Base-by-base conservation (phyloP, 1,140 invertebrate species). In the Drosophila asahinai region DNA sequence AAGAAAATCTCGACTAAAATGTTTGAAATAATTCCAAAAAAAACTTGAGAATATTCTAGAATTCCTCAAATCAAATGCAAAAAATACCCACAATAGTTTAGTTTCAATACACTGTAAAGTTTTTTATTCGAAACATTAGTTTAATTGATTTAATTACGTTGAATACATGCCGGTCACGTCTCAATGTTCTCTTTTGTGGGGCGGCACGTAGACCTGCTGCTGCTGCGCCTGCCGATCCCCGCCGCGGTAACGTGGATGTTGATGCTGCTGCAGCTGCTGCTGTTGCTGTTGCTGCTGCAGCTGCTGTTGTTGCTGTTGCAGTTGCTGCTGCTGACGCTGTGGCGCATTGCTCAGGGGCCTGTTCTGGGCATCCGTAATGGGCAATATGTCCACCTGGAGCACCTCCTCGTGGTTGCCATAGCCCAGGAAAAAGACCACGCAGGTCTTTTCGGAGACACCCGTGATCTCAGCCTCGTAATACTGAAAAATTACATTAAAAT, bases 401-500 rank as follows among this genome's bases (percentile, higher is more conserved):
- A 98, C 97, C 94, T 98, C 97, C 93, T 98, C 97, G 77, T 96
- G 96, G 93, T 98, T 98, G 49, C 97, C 96, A 93, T 98, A 98
- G 30, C 97, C 97, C 84, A 96, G 94, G 92, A 97, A 98, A 80
- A 95, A 95, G 2, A 98, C 97, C 25, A 98, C 96, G 80, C 96
- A 97, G 1, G 97, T 97, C 66, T 94, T 95, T 14, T 96, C 94
- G 0, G 96, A 96, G 22, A 97, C 94, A 8, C 95, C 96, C 7
- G 96, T 97, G 36, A 98, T 95, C 86, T 96, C 95, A 27, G 97
- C 97, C 91, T 96, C 95, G 83, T 98, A 98, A 94, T 96, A 97
- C 97, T 97, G 93, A 48, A 94, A 95, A 62, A 70, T 76, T 75
- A 48, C 6, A 1, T 14, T 15, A 19, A 3, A 45, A 14, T 15